Percentiles rank a stretch among this genome's conserved stretches.
Evolutionary conservation across 2,113 vertebrate species (phyloP).

Genomic region (Festucalex cinctus): DNA sequence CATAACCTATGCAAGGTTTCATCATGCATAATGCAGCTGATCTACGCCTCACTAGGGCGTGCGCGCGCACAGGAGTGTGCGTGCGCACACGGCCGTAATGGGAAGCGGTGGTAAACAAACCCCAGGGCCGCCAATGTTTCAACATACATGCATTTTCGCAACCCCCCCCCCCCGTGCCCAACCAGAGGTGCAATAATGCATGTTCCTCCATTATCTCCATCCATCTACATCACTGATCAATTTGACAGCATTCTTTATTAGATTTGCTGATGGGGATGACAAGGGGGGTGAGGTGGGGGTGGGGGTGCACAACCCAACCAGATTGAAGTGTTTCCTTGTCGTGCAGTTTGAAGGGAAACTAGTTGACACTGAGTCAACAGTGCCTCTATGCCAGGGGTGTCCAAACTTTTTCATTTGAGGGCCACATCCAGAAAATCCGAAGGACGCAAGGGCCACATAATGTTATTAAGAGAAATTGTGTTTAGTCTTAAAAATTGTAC

Average conservation of each 20-base stretch:
- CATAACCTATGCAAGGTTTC: slow-evolving; percentile 75
- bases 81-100: slow-evolving; percentile 44
- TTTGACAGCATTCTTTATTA: slow-evolving; percentile 2
- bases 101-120: slow-evolving; percentile 62
- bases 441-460: too few species aligned
- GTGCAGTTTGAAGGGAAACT: neutral
- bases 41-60: slow-evolving; percentile 61
- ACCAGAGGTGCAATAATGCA: slow-evolving; percentile 20
- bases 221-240: neutral
- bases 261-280: slow-evolving; percentile 1
- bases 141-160: neutral
- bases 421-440: too few species aligned
- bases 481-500: too few species aligned
- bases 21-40: slow-evolving; percentile 74
- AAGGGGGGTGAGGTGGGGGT: neutral
- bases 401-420: too few species aligned
- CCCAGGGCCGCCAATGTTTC: slow-evolving; percentile 35
- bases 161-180: slow-evolving; percentile 24
- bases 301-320: neutral
- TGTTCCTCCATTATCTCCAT: neutral
- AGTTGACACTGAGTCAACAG: too few species aligned
- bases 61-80: slow-evolving; percentile 12
- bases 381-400: too few species aligned
- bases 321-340: neutral
- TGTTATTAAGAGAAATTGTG: too few species aligned